Conservation (phyloP, 2,888 invertebrate genomes). For the Prosapia bicincta region DNA sequence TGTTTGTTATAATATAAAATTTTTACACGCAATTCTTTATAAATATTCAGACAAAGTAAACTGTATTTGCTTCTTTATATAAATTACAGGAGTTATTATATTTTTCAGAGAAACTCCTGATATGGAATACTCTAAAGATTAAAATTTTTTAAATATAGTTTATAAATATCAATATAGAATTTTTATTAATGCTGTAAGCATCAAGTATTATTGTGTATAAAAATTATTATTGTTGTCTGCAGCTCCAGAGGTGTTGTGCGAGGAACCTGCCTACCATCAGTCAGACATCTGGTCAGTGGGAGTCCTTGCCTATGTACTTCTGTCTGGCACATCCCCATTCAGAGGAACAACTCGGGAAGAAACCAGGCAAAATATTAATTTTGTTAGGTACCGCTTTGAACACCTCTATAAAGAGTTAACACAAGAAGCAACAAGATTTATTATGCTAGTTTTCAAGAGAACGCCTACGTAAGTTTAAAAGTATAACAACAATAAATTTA, state of each 20-base stretch:
- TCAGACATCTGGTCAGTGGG: slow-evolving; percentile 97
- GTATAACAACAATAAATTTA: too few relatives aligned
- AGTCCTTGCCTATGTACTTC: slow-evolving; percentile 83
- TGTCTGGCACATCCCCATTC: slow-evolving; percentile 93
- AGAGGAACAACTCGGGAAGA: slow-evolving; percentile 75
- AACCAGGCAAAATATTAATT: slow-evolving; percentile 87
- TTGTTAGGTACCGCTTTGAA: slow-evolving; percentile 90
- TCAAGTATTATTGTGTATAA: neutral
- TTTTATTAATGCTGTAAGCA: too few relatives aligned
- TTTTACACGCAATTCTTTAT: too few relatives aligned
- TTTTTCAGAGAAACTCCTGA: too few relatives aligned
- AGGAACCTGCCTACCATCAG: slow-evolving; percentile 84
- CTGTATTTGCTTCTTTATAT: too few relatives aligned
- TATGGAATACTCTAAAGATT: too few relatives aligned
- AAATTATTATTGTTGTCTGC: slow-evolving; percentile 38
- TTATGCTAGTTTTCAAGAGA: slow-evolving; percentile 93
- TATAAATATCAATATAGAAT: too few relatives aligned
- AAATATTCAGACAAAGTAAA: too few relatives aligned
- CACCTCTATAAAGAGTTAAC: slow-evolving; percentile 92
- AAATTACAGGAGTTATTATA: too few relatives aligned
- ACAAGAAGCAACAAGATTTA: slow-evolving; percentile 88
- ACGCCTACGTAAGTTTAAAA: slow-evolving; percentile 77
- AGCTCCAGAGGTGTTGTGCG: slow-evolving; percentile 86
- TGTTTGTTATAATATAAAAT: too few relatives aligned
- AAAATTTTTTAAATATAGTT: too few relatives aligned